Evolutionary conservation across 2,888 invertebrate species (phyloP).

Genomic region (Priocnemis perturbator): DNA sequence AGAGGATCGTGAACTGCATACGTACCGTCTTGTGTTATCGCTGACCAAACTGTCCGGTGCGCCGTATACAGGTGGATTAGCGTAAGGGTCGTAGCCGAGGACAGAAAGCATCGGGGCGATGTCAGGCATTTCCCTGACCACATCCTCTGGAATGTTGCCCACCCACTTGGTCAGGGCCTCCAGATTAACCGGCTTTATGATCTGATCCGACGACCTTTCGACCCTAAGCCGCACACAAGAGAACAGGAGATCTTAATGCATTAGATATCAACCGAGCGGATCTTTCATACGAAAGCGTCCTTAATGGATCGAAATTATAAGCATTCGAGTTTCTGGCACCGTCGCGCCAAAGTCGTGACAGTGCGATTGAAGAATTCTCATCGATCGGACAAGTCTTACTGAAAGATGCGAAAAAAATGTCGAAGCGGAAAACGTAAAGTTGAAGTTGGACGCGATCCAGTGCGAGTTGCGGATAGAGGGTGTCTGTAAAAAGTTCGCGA

Average conservation of each 20-base stretch:
- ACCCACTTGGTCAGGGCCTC: slow-evolving; percentile 97
- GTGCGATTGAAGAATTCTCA: no score
- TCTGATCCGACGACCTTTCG: slow-evolving; percentile 98
- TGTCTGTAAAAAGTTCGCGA: not conserved
- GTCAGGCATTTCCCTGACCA: slow-evolving; percentile 92
- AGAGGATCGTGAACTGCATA: not conserved
- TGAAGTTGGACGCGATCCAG: no score
- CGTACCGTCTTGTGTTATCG: slow-evolving; percentile 78
- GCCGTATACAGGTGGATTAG: slow-evolving; percentile 97
- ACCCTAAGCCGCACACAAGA: slow-evolving; percentile 79
- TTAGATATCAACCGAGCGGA: no score
- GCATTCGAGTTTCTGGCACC: no score
- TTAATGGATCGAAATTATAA: no score
- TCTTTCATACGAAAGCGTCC: no score
- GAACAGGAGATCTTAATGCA: no score
- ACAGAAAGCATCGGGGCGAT: slow-evolving; percentile 96
- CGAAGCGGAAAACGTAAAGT: no score
- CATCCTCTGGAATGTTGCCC: slow-evolving; percentile 92
- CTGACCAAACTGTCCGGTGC: slow-evolving; percentile 86
- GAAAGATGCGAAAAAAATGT: no score
- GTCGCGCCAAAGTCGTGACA: no score
- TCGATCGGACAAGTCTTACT: no score
- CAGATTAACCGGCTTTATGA: slow-evolving; percentile 97
- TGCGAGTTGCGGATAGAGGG: no score
- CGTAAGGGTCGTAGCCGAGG: slow-evolving; percentile 96